Base-by-base conservation (phyloP, 2,113 vertebrate species). In the Pristiophorus japonicus region DNA sequence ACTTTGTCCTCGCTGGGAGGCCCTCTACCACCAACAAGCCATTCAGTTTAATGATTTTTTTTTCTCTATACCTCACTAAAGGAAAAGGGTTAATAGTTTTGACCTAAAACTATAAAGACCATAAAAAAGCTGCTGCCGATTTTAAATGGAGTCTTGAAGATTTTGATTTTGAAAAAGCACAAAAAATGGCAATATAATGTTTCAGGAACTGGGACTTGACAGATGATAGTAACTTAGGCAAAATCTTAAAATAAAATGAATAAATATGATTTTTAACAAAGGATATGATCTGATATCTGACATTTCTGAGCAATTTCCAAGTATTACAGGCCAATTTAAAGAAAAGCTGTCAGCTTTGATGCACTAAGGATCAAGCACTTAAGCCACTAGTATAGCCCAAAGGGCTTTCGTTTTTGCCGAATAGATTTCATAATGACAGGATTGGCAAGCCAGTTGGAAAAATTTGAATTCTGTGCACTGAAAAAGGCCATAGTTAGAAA, bases 381-480 rank as follows among this genome's bases (percentile, higher is more conserved):
- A 96, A 97, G 97, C 96, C 97, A 97, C 96, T 97, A 88, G 96
- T 97, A 97, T 97, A 97, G 97, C 97, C 97, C 97, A 97, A 97
- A 97, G 97, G 97, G 96, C 98, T 97, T 98, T 97, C 97, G 97
- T 97, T 98, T 97, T 97, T 97, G 97, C 97, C 97, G 97, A 97
- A 97, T 97, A 96, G 98, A 98, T 99, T 98, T 98, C 97, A 97
- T 97, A 97, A 97, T 98, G 98, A 99, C 98, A 98, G 97, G 97
- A 97, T 97, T 98, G 97, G 98, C 98, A 98, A 97, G 97, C 97
- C 96, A 98, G 98, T 98, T 98, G 98, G 97, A 98, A 98, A 98
- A 98, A 98, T 96, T 98, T 98, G 98, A 98, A 98, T 98, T 98
- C 96, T 98, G 97, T 98, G 98, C 97, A 97, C 96, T 95, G 97